Conservation (phyloP, 30 jellyfish, hydroid and myxozoan species). For the Catostylus mosaicus region DNA sequence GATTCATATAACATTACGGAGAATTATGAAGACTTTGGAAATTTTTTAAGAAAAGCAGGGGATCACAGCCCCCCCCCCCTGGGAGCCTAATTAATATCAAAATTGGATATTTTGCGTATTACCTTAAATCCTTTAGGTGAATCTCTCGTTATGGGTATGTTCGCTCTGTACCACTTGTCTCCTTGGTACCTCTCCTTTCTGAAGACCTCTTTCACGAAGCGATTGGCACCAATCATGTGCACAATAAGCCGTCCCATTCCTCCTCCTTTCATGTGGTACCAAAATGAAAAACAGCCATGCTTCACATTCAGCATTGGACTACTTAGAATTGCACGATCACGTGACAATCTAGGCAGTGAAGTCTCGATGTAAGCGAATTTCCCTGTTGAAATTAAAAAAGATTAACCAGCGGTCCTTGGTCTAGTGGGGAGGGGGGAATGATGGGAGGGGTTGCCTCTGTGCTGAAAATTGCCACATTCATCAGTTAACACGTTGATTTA, state of each 20-base stretch:
- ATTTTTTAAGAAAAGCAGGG: too few relatives aligned
- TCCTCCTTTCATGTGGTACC: constrained; percentile 92
- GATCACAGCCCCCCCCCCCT: too few relatives aligned
- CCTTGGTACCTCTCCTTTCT: constrained; percentile 75
- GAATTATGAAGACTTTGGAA: too few relatives aligned
- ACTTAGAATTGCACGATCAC: constrained; percentile 68
- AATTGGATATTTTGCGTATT: too few relatives aligned
- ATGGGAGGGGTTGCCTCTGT: too few relatives aligned
- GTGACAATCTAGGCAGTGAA: constrained; percentile 69
- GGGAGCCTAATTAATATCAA: too few relatives aligned
- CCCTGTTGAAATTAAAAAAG: constrained; percentile 38
- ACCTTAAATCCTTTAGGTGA: constrained; percentile 56
- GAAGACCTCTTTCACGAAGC: constrained; percentile 35
- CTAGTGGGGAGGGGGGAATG: too few relatives aligned
- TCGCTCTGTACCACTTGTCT: constrained; percentile 68
- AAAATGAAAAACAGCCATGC: constrained; percentile 83
- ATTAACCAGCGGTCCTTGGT: too few relatives aligned
- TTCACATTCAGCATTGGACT: constrained; percentile 53
- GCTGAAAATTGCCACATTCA: too few relatives aligned
- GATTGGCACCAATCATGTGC: constrained; percentile 9
- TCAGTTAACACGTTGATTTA: too few relatives aligned
- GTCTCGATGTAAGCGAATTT: constrained; percentile 91
- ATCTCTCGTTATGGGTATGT: constrained; percentile 24
- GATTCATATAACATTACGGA: too few relatives aligned
- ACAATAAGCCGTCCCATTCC: constrained; percentile 79